Percentiles rank a stretch among this genome's conserved stretches.
phyloP scores from a whole-genome alignment of 2,888 invertebrate genomes.

The Ectropis crepuscularia region DNA sequence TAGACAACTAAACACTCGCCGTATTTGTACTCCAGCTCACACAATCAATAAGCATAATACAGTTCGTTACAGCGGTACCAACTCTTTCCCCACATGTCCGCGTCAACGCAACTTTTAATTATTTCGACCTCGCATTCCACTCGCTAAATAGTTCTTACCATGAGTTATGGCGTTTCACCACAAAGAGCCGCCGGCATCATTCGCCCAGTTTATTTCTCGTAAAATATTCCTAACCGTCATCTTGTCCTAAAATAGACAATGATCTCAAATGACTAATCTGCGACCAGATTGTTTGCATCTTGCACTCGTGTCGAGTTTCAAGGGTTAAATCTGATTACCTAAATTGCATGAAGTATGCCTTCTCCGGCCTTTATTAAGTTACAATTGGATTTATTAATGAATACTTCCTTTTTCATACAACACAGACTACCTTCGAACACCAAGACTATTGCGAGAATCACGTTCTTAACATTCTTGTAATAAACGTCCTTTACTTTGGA shows the following conservation, averaged over 20 bases:
- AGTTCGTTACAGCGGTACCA: neutral
- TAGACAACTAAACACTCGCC: too few species aligned
- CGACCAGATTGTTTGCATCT: slow-evolving; percentile 43
- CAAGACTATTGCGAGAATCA: too few species aligned
- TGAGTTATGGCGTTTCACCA: slow-evolving; percentile 35
- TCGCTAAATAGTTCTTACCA: slow-evolving; percentile 20
- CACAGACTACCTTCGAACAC: neutral
- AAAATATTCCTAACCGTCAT: slow-evolving; percentile 46
- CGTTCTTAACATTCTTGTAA: too few species aligned
- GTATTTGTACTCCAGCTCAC: too few species aligned
- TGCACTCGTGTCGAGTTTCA: slow-evolving; percentile 47
- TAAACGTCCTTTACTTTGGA: too few species aligned
- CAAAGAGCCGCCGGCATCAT: slow-evolving; percentile 33
- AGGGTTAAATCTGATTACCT: slow-evolving; percentile 30
- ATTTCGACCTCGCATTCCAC: slow-evolving; percentile 39
- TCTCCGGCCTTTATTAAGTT: slow-evolving; percentile 7
- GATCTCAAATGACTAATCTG: slow-evolving; percentile 39
- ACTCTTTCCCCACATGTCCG: slow-evolving; percentile 12
- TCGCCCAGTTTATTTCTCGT: slow-evolving; percentile 46
- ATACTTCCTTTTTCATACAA: neutral
- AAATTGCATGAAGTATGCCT: slow-evolving; percentile 13
- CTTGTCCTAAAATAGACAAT: slow-evolving; percentile 47
- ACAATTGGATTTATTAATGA: slow-evolving; percentile 3
- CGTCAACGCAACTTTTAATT: slow-evolving; percentile 32
- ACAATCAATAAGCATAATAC: neutral